A percentile compares a stretch with the other conserved stretches of the same genome.
phyloP scores from a whole-genome alignment of 2,797 vertebrate genomes.

The Hirundo rustica region DNA sequence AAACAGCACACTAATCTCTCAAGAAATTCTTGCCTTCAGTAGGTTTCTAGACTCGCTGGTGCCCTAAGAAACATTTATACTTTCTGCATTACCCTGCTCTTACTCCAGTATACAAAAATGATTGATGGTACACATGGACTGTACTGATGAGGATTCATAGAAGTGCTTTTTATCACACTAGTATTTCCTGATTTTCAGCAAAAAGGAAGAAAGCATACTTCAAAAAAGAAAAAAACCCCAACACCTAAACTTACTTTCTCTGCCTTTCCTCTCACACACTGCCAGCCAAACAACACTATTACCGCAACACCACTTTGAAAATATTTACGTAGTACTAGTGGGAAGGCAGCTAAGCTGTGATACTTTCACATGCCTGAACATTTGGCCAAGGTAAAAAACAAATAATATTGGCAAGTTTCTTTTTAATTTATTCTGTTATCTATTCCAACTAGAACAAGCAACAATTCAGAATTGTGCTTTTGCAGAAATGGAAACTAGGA shows the following conservation, averaged over 20 bases:
- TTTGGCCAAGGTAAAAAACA: neutral
- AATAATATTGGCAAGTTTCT: neutral
- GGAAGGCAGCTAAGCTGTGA: neutral
- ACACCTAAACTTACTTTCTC: neutral
- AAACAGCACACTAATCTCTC: neutral
- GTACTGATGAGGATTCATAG: rapidly evolving
- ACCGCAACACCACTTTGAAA: neutral
- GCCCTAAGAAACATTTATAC: neutral
- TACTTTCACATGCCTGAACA: neutral
- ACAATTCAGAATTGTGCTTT: neutral
- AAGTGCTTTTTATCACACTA: neutral
- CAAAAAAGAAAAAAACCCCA: neutral
- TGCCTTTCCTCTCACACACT: neutral
- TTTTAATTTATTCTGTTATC: neutral
- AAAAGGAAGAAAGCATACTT: neutral
- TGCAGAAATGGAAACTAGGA: neutral
- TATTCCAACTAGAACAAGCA: neutral
- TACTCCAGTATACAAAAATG: neutral
- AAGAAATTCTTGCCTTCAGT: neutral
- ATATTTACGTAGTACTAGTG: neutral
- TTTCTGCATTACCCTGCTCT: neutral
- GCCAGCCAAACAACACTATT: neutral
- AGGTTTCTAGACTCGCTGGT: neutral
- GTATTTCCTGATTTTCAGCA: neutral
- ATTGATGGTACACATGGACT: neutral